Conservation (phyloP, 92 coral and sea anemone genomes). For the Porites cylindrica region DNA sequence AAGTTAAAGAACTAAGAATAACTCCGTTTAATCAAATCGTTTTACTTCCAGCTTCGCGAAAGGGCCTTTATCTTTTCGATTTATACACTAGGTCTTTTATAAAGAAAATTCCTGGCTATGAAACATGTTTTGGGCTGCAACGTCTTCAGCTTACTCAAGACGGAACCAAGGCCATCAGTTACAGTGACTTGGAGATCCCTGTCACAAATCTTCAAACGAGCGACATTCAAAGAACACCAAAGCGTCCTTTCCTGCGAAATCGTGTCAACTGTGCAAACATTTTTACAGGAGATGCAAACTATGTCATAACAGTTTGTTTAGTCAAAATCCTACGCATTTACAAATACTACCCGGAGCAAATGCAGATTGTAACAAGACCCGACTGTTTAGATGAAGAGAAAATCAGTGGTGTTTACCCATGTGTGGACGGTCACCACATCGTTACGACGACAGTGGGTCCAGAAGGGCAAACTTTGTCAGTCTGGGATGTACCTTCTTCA, state of each 20-base stretch:
- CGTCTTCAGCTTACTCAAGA: slow-evolving; percentile 51
- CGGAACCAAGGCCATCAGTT: slow-evolving; percentile 60
- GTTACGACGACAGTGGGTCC: slow-evolving; percentile 58
- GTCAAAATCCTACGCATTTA: slow-evolving; percentile 71
- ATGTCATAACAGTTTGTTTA: slow-evolving; percentile 44
- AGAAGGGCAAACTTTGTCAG: slow-evolving; percentile 54
- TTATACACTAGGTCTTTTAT: slow-evolving; percentile 26
- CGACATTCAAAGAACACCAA: slow-evolving; percentile 20
- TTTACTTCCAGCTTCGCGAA: slow-evolving; percentile 55
- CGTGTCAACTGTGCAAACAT: slow-evolving; percentile 64
- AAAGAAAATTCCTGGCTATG: slow-evolving; percentile 41
- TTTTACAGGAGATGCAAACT: slow-evolving; percentile 41
- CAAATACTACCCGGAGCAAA: slow-evolving; percentile 40
- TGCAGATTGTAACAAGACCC: neutral
- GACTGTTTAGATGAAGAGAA: slow-evolving; percentile 35
- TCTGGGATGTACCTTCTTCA: slow-evolving; percentile 65
- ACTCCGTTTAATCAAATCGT: slow-evolving; percentile 33
- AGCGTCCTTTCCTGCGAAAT: slow-evolving; percentile 38
- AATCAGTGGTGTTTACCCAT: slow-evolving; percentile 68
- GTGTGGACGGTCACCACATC: slow-evolving; percentile 64
- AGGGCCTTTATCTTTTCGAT: slow-evolving; percentile 47
- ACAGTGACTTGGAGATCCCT: slow-evolving; percentile 22
- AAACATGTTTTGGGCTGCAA: slow-evolving; percentile 56
- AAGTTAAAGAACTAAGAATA: slow-evolving; percentile 51
- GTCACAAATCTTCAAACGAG: slow-evolving; percentile 32